Percentiles rank a stretch among this genome's conserved stretches.
Conservation (phyloP, 2,888 invertebrate genomes). For the Linnaemya tessellans region DNA sequence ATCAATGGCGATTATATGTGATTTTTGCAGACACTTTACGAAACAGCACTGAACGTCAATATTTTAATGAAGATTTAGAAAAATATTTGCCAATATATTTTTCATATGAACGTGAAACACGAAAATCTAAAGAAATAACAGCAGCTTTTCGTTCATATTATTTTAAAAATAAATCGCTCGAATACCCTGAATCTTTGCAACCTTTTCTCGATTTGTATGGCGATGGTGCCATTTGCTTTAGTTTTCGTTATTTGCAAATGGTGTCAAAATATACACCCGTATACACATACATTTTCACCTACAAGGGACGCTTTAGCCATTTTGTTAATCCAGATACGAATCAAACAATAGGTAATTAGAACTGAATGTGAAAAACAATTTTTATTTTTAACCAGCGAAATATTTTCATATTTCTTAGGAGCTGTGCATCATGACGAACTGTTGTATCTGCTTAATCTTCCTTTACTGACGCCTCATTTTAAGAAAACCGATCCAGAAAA, state of each 20-base stretch:
- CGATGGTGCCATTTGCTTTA: constrained; percentile 85
- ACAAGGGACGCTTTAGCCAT: constrained; percentile 86
- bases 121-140: constrained; percentile 80
- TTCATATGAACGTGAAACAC: constrained; percentile 80
- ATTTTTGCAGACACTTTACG: constrained; percentile 83
- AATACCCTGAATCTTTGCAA: constrained; percentile 74
- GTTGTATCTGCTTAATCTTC: constrained; percentile 82
- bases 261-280: constrained; percentile 85
- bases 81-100: constrained; percentile 79
- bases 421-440: constrained; percentile 84
- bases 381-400: constrained; percentile 60
- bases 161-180: constrained; percentile 73
- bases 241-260: constrained; percentile 85
- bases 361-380: background rate
- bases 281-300: constrained; percentile 86
- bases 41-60: constrained; percentile 83
- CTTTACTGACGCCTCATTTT: constrained; percentile 80
- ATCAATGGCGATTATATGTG: background rate
- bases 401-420: constrained; percentile 77
- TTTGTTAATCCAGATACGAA: constrained; percentile 83
- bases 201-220: constrained; percentile 83
- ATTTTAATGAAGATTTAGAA: constrained; percentile 78
- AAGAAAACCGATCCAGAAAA: constrained; percentile 82
- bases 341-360: constrained; percentile 83
- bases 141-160: constrained; percentile 73